Evolutionary conservation across 2,888 invertebrate species (phyloP).

Genomic region (Tholera decimalis): DNA sequence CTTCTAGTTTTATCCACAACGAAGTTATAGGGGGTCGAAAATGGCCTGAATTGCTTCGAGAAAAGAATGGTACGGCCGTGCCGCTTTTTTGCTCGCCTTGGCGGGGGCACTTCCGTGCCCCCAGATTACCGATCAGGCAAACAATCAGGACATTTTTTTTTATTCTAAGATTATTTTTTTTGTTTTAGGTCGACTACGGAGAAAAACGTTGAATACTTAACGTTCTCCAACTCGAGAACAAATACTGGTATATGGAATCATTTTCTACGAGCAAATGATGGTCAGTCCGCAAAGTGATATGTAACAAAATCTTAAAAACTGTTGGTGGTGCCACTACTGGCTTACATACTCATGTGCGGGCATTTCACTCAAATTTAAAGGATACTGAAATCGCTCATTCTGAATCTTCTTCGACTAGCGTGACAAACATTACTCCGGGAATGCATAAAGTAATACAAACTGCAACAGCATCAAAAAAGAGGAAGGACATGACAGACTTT

Average conservation of each 20-base stretch:
- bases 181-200: not conserved
- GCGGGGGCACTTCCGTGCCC: too few relatives aligned
- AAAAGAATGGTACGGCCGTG: too few relatives aligned
- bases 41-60: too few relatives aligned
- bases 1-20: too few relatives aligned
- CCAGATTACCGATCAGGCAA: too few relatives aligned
- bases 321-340: conserved; percentile 5
- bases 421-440: not conserved
- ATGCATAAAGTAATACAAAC: not conserved
- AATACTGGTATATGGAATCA: not conserved
- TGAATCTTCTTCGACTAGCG: not conserved
- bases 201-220: not conserved
- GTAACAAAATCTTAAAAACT: conserved; percentile 1
- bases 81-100: too few relatives aligned
- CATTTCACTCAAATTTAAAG: not conserved
- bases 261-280: conserved; percentile 1
- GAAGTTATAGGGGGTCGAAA: too few relatives aligned
- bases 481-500: not conserved
- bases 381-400: not conserved
- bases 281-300: conserved; percentile 15
- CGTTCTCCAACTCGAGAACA: not conserved
- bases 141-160: too few relatives aligned
- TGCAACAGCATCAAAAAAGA: not conserved
- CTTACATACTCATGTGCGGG: not conserved
- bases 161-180: not conserved